Percentiles rank a stretch among this genome's conserved stretches.
Conservation (phyloP, 2,888 invertebrate species). For the Drosophila ezoana region DNA sequence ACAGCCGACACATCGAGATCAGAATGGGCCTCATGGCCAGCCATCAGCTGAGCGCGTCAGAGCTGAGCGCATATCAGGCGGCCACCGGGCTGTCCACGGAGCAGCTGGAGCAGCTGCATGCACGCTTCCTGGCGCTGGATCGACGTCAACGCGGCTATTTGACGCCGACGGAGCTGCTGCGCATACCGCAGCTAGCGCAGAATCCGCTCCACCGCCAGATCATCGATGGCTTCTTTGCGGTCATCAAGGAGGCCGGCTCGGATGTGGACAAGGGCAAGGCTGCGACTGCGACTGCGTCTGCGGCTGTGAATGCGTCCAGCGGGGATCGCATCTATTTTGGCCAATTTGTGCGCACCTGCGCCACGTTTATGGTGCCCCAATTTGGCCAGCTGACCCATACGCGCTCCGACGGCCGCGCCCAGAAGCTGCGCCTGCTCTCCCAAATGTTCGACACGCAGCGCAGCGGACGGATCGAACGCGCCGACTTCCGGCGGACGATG, state of each 20-base stretch:
- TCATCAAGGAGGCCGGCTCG: no score
- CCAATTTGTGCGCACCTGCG: conserved; percentile 48
- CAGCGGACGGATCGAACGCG: conserved; percentile 31
- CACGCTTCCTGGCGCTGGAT: conserved; percentile 37
- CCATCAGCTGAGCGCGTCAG: conserved; percentile 24
- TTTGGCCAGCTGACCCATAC: not conserved
- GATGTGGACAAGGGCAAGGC: not conserved
- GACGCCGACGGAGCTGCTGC: conserved; percentile 56
- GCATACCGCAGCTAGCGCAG: conserved; percentile 54
- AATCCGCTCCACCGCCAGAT: conserved; percentile 58
- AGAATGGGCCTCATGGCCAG: conserved; percentile 43
- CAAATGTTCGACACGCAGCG: conserved; percentile 47
- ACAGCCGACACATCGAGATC: not conserved
- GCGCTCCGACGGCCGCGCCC: conserved; percentile 15
- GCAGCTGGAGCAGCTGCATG: conserved; percentile 37
- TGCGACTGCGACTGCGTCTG: not conserved
- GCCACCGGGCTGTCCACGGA: conserved; percentile 29
- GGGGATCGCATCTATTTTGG: conserved; percentile 34
- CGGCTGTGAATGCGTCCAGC: not conserved
- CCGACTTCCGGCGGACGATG: conserved; percentile 45
- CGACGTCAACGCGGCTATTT: conserved; percentile 53
- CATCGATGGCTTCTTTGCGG: conserved; percentile 56
- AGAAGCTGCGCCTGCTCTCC: conserved; percentile 48
- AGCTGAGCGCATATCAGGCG: conserved; percentile 24
- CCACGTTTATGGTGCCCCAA: conserved; percentile 43